Conservation (phyloP, 2,888 invertebrate genomes). For the Aleiodes leptofemur region DNA sequence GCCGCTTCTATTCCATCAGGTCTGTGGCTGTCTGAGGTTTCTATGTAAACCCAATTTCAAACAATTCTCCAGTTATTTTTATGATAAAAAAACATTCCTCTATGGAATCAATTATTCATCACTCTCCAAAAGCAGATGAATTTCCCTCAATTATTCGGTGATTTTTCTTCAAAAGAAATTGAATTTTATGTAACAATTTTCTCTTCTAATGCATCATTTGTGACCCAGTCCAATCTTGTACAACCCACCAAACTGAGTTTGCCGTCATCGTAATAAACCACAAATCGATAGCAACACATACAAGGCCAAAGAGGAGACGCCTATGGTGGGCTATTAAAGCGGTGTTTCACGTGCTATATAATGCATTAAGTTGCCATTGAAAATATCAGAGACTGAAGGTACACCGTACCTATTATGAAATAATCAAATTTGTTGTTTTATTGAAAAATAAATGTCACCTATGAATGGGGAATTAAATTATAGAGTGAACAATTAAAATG, state of each 20-base stretch:
- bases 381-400: background rate
- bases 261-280: slow-evolving; percentile 16
- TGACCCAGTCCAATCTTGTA: slow-evolving; percentile 13
- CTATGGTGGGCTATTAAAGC: slow-evolving; percentile 14
- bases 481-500: no score
- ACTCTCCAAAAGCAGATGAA: no score
- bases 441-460: background rate
- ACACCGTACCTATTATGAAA: background rate
- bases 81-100: no score
- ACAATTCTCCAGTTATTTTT: no score
- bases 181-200: no score
- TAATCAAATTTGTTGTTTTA: background rate
- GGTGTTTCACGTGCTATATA: slow-evolving; percentile 2
- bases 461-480: no score
- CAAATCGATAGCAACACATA: slow-evolving; percentile 18
- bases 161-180: background rate
- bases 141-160: background rate
- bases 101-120: no score
- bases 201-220: background rate
- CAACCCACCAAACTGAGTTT: slow-evolving; percentile 16
- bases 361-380: background rate
- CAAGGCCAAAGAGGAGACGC: slow-evolving; percentile 10
- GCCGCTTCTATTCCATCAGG: slow-evolving; percentile 20
- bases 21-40: slow-evolving; percentile 1
- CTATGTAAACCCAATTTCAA: background rate